Evolutionary conservation across 2,888 invertebrate genomes (phyloP), one percentile per base, ranked within the genome.

Genomic region (Drosophila mettleri): DNA sequence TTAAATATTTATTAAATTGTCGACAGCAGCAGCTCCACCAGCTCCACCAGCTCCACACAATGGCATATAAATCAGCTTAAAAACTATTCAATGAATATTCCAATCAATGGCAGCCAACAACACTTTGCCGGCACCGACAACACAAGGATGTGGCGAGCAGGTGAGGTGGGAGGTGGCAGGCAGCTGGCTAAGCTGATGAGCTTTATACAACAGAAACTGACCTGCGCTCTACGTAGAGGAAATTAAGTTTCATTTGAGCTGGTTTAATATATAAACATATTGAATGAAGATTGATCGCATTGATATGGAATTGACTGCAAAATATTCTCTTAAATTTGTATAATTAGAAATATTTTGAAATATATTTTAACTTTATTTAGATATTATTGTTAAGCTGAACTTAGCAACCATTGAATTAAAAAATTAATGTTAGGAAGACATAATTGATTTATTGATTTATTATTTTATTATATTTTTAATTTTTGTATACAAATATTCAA

Each of bases 21-120:
- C 76, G 88, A 87, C 79, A 78, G 54, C 73, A 63, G 65, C 73
- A 68, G 16, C 69, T 73, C 41, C 73, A 65, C 61, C 71, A 67
- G 34, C 22, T 22, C 2, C 34, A 22, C 24, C 24, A 51, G 69
- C 75, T 63, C 59, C 75, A 72, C 68, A 82, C 85, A 87, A 87
- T 79, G 53, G 64, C 84, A 78, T 68, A 83, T 83, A 90, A 88
- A 88, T 88, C 88, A 88, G 88, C 88, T 88, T 90, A 88, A 77
- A 83, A 89, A 89, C 87, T 90, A 84, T 89, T 88, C 90, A 90
- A 90, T 90, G 90, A 90, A 88, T 90, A 88, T 90, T 89, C 87
- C 81, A 89, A 88, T 88, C 90, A 88, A 88, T 86, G 77, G 67
- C 43, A 63, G 60, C 63, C 68, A 73, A 69, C 67, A 85, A 69